These are phyloP conservation scores for Clunio marinus DNA, from an alignment of 2,888 invertebrate genomes.

Conservation along the genomic window DNA sequence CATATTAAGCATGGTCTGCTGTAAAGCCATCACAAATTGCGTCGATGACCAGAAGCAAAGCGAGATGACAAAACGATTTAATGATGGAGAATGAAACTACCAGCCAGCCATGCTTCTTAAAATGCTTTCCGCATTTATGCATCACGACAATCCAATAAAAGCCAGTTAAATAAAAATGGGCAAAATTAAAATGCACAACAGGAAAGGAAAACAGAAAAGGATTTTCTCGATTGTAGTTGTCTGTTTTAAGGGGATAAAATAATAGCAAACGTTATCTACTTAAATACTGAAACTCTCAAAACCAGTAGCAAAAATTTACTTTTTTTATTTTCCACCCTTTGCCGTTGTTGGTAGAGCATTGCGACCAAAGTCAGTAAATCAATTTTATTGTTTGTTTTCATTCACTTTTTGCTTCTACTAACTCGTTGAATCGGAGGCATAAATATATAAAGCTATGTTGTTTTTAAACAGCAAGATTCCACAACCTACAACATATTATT, in stretches of 20 bases:
- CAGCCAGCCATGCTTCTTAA: background rate
- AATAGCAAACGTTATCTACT: too few relatives aligned
- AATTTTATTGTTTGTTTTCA: conserved; percentile 37
- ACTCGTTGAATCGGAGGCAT: background rate
- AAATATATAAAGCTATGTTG: too few relatives aligned
- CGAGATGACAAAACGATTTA: conserved; percentile 25
- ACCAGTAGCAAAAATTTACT: background rate
- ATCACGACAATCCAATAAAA: conserved; percentile 8
- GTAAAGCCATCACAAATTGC: conserved; percentile 22
- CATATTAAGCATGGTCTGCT: conserved; percentile 6
- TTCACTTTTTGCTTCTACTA: background rate
- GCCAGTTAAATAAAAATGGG: background rate
- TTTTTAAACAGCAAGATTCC: too few relatives aligned
- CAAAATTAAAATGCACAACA: conserved; percentile 21
- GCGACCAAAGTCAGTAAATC: conserved; percentile 35
- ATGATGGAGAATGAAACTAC: background rate
- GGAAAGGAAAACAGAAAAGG: background rate
- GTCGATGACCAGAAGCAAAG: conserved; percentile 1
- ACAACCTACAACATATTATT: background rate
- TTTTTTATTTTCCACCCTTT: background rate
- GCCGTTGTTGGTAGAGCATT: background rate
- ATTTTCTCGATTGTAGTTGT: background rate
- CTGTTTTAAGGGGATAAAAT: too few relatives aligned
- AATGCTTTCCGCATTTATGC: conserved; percentile 19
- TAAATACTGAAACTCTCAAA: background rate